These are phyloP conservation scores for Serilophus lunatus DNA, from an alignment of 2,113 vertebrate species.

Conservation along the genomic window DNA sequence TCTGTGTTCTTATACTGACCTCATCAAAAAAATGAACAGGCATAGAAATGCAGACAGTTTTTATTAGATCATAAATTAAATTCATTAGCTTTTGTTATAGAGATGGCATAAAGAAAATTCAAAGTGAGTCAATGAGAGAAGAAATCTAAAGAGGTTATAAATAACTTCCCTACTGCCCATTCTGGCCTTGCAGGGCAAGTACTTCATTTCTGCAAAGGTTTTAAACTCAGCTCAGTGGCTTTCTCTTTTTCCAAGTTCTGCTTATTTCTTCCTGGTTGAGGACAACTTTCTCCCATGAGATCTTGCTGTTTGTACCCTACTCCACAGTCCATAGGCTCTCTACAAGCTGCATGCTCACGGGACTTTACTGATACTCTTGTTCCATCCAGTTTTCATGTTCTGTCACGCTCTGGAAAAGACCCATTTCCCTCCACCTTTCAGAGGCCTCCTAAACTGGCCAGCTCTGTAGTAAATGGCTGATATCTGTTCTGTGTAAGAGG, in stretches of 20 bases:
- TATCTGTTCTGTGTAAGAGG: background rate
- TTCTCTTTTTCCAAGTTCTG: background rate
- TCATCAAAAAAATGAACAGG: background rate
- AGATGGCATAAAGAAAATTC: background rate
- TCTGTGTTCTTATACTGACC: background rate
- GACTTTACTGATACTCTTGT: background rate
- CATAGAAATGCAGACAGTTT: background rate
- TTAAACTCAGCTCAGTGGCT: background rate
- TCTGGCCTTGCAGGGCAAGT: background rate
- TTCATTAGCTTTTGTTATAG: conserved; percentile 13
- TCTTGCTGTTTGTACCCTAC: background rate
- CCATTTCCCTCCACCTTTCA: background rate
- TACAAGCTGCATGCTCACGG: background rate
- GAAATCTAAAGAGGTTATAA: conserved; percentile 18
- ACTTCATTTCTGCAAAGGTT: background rate
- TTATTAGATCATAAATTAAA: conserved; percentile 33
- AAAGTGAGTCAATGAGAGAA: background rate
- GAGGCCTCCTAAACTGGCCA: background rate
- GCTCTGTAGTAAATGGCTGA: background rate
- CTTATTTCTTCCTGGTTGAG: background rate
- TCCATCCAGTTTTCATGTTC: background rate
- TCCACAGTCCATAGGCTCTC: fast-evolving
- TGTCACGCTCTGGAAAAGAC: background rate
- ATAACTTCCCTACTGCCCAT: background rate
- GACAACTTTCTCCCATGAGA: background rate